Evolutionary conservation across 2,113 vertebrate species (phyloP).

Genomic region (Aythya baeri): DNA sequence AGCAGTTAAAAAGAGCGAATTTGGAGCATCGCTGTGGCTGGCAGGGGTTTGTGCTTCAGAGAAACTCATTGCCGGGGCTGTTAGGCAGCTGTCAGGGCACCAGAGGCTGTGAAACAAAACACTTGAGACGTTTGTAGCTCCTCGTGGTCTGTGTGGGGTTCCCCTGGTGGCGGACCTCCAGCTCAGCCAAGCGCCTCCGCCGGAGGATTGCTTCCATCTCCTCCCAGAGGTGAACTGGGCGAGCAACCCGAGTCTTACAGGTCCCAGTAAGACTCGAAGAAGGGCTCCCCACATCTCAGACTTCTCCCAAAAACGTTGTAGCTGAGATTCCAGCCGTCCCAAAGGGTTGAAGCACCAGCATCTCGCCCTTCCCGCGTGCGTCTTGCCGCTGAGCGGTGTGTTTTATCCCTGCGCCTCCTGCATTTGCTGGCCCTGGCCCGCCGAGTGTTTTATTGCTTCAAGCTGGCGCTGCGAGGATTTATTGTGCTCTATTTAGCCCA

Average conservation of each 20-base stretch:
- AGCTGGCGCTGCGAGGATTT: background rate
- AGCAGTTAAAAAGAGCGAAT: slow-evolving; percentile 8
- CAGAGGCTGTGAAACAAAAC: background rate
- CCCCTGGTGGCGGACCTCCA: background rate
- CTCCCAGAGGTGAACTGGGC: background rate
- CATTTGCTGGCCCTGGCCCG: background rate
- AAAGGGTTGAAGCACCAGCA: background rate
- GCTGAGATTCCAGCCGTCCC: background rate
- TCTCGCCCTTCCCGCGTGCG: background rate
- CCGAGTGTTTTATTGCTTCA: background rate
- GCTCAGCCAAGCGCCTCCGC: background rate
- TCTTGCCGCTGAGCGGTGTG: background rate
- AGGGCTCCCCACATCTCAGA: background rate
- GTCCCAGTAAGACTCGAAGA: background rate
- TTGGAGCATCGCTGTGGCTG: background rate
- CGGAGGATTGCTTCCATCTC: background rate
- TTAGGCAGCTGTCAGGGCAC: background rate
- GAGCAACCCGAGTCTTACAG: background rate
- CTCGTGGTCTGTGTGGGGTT: background rate
- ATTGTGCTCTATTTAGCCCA: background rate
- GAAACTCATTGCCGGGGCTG: background rate
- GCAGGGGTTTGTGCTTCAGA: background rate
- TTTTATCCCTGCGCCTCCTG: background rate
- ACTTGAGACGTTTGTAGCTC: no score
- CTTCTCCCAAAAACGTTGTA: background rate